These are phyloP conservation scores for Dolichomitus sp. DNA, from an alignment of 2,888 invertebrate species.

Conservation along the genomic window DNA sequence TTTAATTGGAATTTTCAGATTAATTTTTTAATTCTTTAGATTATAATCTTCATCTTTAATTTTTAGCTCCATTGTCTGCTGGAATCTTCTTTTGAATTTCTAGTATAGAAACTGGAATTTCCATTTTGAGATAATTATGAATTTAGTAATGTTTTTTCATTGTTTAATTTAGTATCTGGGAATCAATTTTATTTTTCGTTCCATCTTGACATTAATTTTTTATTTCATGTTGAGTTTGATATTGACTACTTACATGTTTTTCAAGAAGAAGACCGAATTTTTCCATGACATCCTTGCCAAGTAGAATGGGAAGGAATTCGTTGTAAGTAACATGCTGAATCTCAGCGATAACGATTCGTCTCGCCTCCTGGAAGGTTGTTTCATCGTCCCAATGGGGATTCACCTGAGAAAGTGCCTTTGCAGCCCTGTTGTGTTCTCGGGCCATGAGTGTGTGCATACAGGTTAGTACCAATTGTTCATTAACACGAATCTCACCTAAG, in stretches of 20 bases:
- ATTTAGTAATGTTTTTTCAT: no score
- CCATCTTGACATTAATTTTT: no score
- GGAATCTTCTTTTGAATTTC: no score
- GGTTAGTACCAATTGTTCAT: conserved; percentile 95
- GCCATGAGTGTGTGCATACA: conserved; percentile 97
- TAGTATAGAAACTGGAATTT: no score
- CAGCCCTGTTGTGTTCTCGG: conserved; percentile 95
- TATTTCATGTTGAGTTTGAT: background rate
- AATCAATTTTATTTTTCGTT: no score
- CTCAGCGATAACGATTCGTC: conserved; percentile 94
- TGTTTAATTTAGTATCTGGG: no score
- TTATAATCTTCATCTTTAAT: no score
- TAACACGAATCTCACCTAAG: conserved; percentile 95
- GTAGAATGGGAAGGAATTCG: conserved; percentile 95
- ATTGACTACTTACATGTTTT: conserved; percentile 89
- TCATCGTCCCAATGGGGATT: conserved; percentile 98
- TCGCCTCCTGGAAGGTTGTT: conserved; percentile 95
- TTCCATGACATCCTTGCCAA: conserved; percentile 97
- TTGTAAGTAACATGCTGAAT: conserved; percentile 97
- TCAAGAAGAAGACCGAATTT: conserved; percentile 95
- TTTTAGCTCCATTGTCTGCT: background rate
- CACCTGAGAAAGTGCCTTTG: conserved; percentile 91
- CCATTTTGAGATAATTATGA: no score
- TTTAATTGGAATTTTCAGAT: background rate
- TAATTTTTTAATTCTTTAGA: no score